Percentiles rank a stretch among this genome's conserved stretches.
Conservation (phyloP, 2,113 vertebrate species). For the Parus major region DNA sequence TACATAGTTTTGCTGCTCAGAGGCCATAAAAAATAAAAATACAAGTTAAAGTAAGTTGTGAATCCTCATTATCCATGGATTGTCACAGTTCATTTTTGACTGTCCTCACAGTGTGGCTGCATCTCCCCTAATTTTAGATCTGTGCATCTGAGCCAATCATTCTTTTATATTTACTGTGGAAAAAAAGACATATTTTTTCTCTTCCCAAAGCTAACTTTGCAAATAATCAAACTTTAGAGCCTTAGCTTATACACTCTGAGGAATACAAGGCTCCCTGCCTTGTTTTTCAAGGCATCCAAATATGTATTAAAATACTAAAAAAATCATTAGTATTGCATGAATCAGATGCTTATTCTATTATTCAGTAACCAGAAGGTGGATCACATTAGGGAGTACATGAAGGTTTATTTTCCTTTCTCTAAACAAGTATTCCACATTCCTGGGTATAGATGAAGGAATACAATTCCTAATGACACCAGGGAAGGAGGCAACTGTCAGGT, state of each 20-base stretch:
- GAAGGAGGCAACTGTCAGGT: background rate
- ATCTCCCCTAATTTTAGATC: background rate
- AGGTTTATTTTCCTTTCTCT: background rate
- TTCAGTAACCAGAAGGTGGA: constrained; percentile 24
- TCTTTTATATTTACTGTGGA: background rate
- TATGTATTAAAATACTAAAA: background rate
- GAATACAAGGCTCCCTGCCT: background rate
- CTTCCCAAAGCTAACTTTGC: background rate
- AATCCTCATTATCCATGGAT: background rate
- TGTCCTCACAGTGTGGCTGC: background rate
- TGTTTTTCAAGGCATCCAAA: background rate
- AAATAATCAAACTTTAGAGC: background rate
- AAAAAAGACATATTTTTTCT: background rate
- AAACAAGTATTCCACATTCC: background rate
- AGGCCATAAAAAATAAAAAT: background rate
- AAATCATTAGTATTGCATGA: background rate
- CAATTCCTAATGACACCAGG: background rate
- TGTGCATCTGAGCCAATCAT: background rate
- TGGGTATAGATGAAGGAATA: background rate
- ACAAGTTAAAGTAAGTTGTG: background rate
- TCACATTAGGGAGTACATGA: background rate
- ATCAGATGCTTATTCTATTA: constrained; percentile 13
- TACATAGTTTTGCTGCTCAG: background rate
- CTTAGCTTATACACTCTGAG: background rate
- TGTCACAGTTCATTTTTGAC: background rate